Base-by-base conservation (phyloP, 2,797 vertebrate species). In the Morus bassanus region DNA sequence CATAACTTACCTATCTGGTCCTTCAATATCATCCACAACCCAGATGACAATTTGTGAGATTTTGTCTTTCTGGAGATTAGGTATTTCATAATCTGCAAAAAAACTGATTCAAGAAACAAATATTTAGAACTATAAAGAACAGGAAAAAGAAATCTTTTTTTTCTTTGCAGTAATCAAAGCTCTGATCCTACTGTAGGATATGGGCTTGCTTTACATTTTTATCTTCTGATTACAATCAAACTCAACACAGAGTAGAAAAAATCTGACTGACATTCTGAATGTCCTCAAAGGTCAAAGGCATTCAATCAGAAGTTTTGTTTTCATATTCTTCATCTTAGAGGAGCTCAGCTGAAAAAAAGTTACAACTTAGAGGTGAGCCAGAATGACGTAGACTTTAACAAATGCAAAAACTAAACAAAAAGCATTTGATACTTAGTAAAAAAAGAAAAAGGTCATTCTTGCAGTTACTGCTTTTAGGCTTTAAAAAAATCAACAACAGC, bases 11-110 rank as follows among this genome's bases (percentile, higher is more conserved):
- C 30, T 50, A 60, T 96, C 84, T 48, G 97, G 95, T 88, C 97
- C 96, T 70, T 90, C 78, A 10, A 98, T 94, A 23, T 98, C 97
- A 96, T 98, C 98, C 96, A 98, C 97, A 54, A 98, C 97, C 98
- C 98, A 98, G 94, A 98, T 97, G 41, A 96, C 91, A 74, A 98
- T 33, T 82, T 87, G 45, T 64, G 98, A 98, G 91, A 98, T 76
- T 93, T 97, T 98, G 61, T 90, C 94, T 92, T 94, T 98, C 95
- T 97, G 97, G 35, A 98, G 88, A 93, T 98, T 95, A n/a, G 98
- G 98, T 92, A 98, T 95, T 97, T 98, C 98, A 95, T 88, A 98
- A 80, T 98, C 97, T 97, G 98, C 97, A 98, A 98, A 98, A 97
- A 98, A 98, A 3, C 98, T 98, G 61, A 87, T 88, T 91, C 18